These are phyloP conservation scores for Myodes glareolus DNA, from an alignment of 2,113 vertebrate genomes.

Conservation along the genomic window DNA sequence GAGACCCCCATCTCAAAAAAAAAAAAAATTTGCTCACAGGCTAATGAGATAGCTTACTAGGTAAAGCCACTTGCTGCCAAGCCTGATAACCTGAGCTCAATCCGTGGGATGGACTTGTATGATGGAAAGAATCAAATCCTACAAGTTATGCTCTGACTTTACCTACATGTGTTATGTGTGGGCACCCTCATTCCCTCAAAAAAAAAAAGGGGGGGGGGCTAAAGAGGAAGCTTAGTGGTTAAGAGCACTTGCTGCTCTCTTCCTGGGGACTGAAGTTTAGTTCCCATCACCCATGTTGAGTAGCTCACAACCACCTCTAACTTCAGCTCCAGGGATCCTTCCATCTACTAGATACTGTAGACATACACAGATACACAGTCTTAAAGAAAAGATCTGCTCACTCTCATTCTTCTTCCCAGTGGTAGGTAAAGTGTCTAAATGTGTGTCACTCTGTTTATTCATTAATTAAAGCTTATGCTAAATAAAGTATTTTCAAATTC, in stretches of 20 bases:
- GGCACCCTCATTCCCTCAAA: not conserved
- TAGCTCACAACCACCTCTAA: not conserved
- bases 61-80: not conserved
- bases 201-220: not conserved
- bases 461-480: not conserved
- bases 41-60: not conserved
- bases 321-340: not conserved
- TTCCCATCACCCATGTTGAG: not conserved
- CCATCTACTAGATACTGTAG: not conserved
- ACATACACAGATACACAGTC: not conserved
- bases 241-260: not conserved
- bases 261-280: not conserved
- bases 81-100: not conserved
- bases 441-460: not conserved
- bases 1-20: not conserved
- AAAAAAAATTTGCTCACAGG: not conserved
- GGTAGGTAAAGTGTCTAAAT: not conserved
- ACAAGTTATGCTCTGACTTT: not conserved
- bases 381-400: not conserved
- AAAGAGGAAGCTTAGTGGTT: not conserved
- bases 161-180: not conserved
- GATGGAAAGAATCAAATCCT: not conserved
- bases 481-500: constrained; percentile 3
- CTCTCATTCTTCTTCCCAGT: not conserved
- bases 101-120: not conserved